A percentile compares a stretch with the other conserved stretches of the same genome.
phyloP scores from a whole-genome alignment of 2,888 invertebrate genomes.

The Xanthorhoe designata region DNA sequence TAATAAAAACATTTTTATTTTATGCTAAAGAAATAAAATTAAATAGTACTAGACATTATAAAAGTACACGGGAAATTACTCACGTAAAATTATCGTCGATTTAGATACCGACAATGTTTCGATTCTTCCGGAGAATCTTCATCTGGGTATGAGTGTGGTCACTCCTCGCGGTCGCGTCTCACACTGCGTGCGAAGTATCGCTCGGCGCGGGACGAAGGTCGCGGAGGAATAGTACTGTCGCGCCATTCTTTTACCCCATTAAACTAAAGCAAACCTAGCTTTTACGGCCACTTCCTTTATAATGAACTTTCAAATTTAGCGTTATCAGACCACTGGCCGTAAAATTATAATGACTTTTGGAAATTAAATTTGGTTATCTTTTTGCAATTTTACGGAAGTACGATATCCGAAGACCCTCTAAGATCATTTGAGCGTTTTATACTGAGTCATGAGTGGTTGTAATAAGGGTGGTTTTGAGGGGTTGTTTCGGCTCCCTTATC shows the following conservation, averaged over 20 bases:
- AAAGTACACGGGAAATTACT: too few relatives aligned
- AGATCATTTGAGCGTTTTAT: neutral
- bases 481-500: constrained; percentile 16
- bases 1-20: neutral
- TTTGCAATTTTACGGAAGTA: constrained; percentile 39
- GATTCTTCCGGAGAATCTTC: too few relatives aligned
- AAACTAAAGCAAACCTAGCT: constrained; percentile 8
- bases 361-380: constrained; percentile 46
- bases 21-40: neutral
- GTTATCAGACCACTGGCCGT: constrained; percentile 35
- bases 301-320: constrained; percentile 33
- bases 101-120: too few relatives aligned
- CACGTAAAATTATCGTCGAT: too few relatives aligned
- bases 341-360: constrained; percentile 45
- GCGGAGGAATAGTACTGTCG: too few relatives aligned
- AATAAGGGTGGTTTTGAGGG: constrained; percentile 22
- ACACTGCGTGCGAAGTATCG: too few relatives aligned
- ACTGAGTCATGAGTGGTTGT: constrained; percentile 15
- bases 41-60: too few relatives aligned
- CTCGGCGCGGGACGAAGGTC: too few relatives aligned
- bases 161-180: too few relatives aligned
- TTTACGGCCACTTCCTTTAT: constrained; percentile 20
- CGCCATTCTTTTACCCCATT: constrained; percentile 13
- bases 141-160: too few relatives aligned
- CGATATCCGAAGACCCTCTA: constrained; percentile 50